Evolutionary conservation across 2,888 invertebrate species (phyloP), one percentile per base, ranked within the genome.

Genomic region (Dusona sp.): DNA sequence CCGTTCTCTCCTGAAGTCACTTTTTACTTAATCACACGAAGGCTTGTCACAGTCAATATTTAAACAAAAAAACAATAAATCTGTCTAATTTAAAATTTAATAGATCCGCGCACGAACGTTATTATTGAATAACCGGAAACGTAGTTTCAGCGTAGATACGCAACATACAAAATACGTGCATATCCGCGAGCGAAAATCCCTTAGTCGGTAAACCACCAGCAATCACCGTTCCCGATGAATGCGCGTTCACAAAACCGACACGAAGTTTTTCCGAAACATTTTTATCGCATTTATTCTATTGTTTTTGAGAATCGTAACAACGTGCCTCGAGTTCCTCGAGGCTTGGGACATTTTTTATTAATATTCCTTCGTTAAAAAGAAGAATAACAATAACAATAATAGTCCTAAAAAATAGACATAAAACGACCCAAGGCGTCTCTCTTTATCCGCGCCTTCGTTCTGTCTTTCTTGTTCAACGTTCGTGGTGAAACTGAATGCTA

Each of bases 401-500:
- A 67, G 72, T 16, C 8, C 48, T 29, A 36, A 61, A n/a, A n/a
- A 33, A 33, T 38, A 54, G 36, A 36, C 16, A 78, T 7, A 3
- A 33, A 36, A 42, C 13, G 1, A 22, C n/a, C 19, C 42, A 42
- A 38, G 64, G 79, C 64, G 79, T 70, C 75, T 65, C 48, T 61
- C 16, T 51, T 0, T n/a, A 22, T 13, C 33, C 22, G 38, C 19
- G 54, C 22, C 36, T 78, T 38, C 22, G 54, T 64, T 36, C 64
- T 64, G 45, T 29, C 29, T 51, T 79, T 29, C 61, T 25, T 42
- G 77, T 57, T 67, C 68, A 80, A 83, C 80, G 79, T 83, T 78
- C 83, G 77, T 77, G 8, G 22, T 45, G 57, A 68, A 68, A 86
- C 86, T 86, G 80, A 83, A 51, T 57, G 77, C 45, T 64, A 16